These are phyloP conservation scores for Hormaphis cornu DNA, from an alignment of 1,140 invertebrate species.

Conservation along the genomic window DNA sequence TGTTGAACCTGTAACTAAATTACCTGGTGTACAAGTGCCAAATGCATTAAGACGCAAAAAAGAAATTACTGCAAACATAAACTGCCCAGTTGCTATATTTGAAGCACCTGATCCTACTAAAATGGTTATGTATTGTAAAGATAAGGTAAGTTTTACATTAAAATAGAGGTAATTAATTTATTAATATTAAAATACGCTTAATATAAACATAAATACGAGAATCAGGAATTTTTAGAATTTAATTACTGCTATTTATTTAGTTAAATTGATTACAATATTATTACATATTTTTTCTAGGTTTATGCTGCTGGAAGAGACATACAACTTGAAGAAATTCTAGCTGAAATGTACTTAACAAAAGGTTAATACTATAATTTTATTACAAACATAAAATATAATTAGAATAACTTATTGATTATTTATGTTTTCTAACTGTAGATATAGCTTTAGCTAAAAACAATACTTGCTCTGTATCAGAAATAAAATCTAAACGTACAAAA, in stretches of 20 bases:
- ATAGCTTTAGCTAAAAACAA: no score
- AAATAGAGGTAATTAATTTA: not conserved
- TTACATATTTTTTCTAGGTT: slow-evolving; percentile 36
- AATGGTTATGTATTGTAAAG: slow-evolving; percentile 45
- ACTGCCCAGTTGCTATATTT: slow-evolving; percentile 38
- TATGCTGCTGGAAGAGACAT: slow-evolving; percentile 48
- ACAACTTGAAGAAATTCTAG: slow-evolving; percentile 49
- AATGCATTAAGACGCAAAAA: slow-evolving; percentile 36
- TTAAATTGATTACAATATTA: no score
- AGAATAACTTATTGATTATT: no score
- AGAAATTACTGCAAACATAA: slow-evolving; percentile 28
- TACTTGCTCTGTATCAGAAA: no score
- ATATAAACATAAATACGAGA: no score
- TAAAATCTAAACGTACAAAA: not conserved
- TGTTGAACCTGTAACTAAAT: not conserved
- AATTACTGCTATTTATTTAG: no score
- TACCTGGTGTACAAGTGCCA: slow-evolving; percentile 19
- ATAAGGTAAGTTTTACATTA: slow-evolving; percentile 37
- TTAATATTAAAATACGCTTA: not conserved
- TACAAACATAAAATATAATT: no score
- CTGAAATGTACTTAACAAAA: slow-evolving; percentile 37
- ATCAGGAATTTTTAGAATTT: no score
- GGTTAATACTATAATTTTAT: slow-evolving; percentile 25
- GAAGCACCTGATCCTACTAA: slow-evolving; percentile 42
- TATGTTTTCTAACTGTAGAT: no score